phyloP scores from a whole-genome alignment of 2,888 invertebrate species.

The Andrena minutula region DNA sequence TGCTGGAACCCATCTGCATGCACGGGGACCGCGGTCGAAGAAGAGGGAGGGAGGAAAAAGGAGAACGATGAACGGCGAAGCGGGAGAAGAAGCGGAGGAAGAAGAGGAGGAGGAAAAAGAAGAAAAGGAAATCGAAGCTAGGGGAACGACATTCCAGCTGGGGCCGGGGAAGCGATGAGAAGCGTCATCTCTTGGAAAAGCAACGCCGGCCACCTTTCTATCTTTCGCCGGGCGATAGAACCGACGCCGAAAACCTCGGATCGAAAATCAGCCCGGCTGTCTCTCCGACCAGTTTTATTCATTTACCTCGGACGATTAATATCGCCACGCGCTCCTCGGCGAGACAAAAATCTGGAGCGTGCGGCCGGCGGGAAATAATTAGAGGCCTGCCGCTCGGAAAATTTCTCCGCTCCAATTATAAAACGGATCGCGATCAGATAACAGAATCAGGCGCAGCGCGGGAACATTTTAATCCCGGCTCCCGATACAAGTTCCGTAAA shows the following conservation, averaged over 20 bases:
- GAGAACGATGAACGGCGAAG: slow-evolving; percentile 41
- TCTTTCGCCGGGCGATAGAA: slow-evolving; percentile 21
- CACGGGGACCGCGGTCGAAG: slow-evolving; percentile 61
- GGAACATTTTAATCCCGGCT: slow-evolving; percentile 40
- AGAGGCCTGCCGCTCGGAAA: background rate
- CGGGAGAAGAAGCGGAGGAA: slow-evolving; percentile 48
- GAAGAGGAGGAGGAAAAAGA: slow-evolving; percentile 51
- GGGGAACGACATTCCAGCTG: slow-evolving; percentile 74
- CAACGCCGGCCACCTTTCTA: slow-evolving; percentile 53
- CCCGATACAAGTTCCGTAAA: slow-evolving; percentile 38
- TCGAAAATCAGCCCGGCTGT: background rate
- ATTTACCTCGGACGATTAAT: background rate
- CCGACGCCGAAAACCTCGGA: background rate
- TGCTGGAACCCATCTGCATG: slow-evolving; percentile 76
- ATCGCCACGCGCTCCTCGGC: background rate
- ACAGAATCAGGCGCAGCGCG: slow-evolving; percentile 10
- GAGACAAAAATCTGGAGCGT: background rate
- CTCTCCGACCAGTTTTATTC: background rate
- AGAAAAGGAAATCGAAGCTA: slow-evolving; percentile 68
- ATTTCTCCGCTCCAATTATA: slow-evolving; percentile 21
- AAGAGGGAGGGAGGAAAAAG: slow-evolving; percentile 59
- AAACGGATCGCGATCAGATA: slow-evolving; percentile 42
- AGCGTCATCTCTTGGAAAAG: slow-evolving; percentile 72
- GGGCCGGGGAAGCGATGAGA: slow-evolving; percentile 59
- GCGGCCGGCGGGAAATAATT: background rate